These are phyloP conservation scores for Acromyrmex charruanus DNA, from an alignment of 1,140 invertebrate species.

Conservation along the genomic window DNA sequence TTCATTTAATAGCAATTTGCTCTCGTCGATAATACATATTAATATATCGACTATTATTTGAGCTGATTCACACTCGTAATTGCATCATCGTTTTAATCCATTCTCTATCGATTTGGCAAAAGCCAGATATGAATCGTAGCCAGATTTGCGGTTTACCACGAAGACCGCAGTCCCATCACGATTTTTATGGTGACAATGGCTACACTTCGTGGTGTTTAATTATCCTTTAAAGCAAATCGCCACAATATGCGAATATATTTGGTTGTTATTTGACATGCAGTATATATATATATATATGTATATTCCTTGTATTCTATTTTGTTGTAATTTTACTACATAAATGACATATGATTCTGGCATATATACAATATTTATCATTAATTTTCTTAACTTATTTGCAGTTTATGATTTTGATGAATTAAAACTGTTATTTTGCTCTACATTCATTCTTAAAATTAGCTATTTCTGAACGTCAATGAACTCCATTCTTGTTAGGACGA, in stretches of 20 bases:
- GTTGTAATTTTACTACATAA: constrained; percentile 1
- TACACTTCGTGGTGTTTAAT: constrained; percentile 73
- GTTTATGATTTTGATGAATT: background rate
- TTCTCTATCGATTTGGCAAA: constrained; percentile 73
- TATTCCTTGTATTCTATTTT: constrained; percentile 1
- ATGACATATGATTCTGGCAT: background rate
- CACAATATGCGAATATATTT: constrained; percentile 50
- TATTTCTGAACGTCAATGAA: constrained; percentile 53
- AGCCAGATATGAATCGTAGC: constrained; percentile 67
- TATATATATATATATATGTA: background rate
- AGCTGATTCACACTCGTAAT: constrained; percentile 64
- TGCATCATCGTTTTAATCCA: constrained; percentile 57
- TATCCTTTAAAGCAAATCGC: constrained; percentile 70
- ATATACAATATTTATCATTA: background rate
- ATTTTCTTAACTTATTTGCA: background rate
- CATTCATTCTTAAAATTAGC: constrained; percentile 41
- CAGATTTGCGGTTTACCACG: constrained; percentile 73
- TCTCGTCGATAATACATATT: constrained; percentile 53
- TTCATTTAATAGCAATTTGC: constrained; percentile 51
- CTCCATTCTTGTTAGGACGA: constrained; percentile 53
- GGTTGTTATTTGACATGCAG: constrained; percentile 16
- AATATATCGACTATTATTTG: constrained; percentile 60
- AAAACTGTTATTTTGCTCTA: background rate
- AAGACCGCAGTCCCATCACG: constrained; percentile 72
- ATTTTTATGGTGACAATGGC: constrained; percentile 71